Percentiles rank a stretch among this genome's conserved stretches.
Conservation (phyloP, 2,113 vertebrate species). For the Xyliphius kryptos region DNA sequence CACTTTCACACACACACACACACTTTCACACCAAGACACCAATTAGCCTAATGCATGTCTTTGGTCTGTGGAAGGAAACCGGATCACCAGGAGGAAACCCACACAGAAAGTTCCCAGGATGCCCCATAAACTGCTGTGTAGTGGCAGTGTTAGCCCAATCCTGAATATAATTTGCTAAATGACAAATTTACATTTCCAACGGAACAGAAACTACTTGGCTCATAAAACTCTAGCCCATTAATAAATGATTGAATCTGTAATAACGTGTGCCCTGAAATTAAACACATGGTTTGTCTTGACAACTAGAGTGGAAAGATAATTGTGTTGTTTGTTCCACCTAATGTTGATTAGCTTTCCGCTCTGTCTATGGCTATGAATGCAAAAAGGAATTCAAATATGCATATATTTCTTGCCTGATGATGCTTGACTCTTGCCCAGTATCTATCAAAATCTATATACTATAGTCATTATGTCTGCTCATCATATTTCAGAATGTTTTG, state of each 20-base stretch:
- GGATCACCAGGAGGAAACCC: no score
- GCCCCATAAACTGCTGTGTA: no score
- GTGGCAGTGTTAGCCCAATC: no score
- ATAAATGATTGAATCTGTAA: constrained; percentile 33
- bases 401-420: constrained; percentile 25
- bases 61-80: no score
- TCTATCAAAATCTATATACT: constrained; percentile 23
- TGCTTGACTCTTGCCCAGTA: constrained; percentile 16
- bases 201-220: no score
- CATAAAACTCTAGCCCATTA: constrained; percentile 24
- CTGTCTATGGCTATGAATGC: constrained; percentile 24
- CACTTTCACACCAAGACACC: no score
- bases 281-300: constrained; percentile 35
- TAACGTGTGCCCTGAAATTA: constrained; percentile 34
- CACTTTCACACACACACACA: no score
- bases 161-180: background rate
- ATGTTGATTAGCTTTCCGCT: constrained; percentile 39
- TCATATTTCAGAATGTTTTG: constrained; percentile 8
- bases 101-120: no score
- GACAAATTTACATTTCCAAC: constrained; percentile 19
- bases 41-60: no score
- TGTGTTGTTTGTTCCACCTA: constrained; percentile 37
- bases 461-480: constrained; percentile 25
- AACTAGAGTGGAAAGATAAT: constrained; percentile 45
- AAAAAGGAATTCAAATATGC: constrained; percentile 34